A percentile compares a stretch with the other conserved stretches of the same genome.
Evolutionary conservation across 2,113 vertebrate species (phyloP).

Genomic region (Mellivora capensis): DNA sequence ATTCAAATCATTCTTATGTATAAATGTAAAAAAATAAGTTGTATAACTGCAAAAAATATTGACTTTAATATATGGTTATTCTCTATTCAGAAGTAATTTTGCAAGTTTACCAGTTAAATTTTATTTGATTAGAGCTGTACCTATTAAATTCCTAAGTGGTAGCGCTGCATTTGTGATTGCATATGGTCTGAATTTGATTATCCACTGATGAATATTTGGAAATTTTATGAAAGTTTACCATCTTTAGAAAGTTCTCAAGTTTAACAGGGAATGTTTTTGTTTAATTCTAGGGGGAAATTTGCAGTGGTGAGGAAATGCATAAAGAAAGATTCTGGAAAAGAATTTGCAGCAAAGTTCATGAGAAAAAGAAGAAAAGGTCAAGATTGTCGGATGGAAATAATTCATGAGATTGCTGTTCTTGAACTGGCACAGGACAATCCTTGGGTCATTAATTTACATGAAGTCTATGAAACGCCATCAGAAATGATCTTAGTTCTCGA

Average conservation of each 20-base stretch:
- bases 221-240: background rate
- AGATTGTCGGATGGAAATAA: constrained; percentile 94
- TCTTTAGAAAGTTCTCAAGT: background rate
- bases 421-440: constrained; percentile 90
- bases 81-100: background rate
- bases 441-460: constrained; percentile 92
- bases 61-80: background rate
- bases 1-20: background rate
- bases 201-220: background rate
- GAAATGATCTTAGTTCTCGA: constrained; percentile 96
- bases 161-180: background rate
- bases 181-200: background rate
- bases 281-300: constrained; percentile 92
- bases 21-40: background rate
- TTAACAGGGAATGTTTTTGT: constrained; percentile 39
- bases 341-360: constrained; percentile 96
- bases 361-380: constrained; percentile 94
- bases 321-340: constrained; percentile 91
- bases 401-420: constrained; percentile 95
- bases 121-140: background rate
- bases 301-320: constrained; percentile 96
- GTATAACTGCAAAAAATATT: background rate
- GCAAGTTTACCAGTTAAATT: background rate
- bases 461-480: constrained; percentile 92
- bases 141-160: background rate